Conservation (phyloP, 2,113 vertebrate species). For the Glaucidium brasilianum region DNA sequence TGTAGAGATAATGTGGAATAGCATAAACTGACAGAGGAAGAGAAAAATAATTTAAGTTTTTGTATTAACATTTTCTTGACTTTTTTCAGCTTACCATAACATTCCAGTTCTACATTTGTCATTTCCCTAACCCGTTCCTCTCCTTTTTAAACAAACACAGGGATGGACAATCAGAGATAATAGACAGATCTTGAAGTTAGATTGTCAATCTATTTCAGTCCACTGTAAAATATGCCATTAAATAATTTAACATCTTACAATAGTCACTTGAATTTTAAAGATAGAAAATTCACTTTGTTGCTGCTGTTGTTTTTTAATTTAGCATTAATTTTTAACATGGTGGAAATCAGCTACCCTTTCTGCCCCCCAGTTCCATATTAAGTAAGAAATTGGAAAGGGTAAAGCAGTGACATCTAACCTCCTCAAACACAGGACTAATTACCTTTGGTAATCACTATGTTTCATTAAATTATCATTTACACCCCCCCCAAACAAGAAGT, state of each 20-base stretch:
- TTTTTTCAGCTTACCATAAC: not conserved
- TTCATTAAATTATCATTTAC: not conserved
- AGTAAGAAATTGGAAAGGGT: not conserved
- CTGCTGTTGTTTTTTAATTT: not conserved
- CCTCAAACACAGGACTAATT: not conserved
- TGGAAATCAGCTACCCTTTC: not conserved
- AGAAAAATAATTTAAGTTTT: not conserved
- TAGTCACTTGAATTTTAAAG: not conserved
- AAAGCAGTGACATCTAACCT: not conserved
- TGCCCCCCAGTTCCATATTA: not conserved
- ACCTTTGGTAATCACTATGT: not conserved
- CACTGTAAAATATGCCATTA: not conserved
- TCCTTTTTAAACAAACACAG: not conserved
- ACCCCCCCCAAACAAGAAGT: not conserved
- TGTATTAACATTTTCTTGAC: not conserved
- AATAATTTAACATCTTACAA: not conserved
- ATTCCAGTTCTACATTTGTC: not conserved
- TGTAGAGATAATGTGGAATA: not conserved
- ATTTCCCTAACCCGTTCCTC: not conserved
- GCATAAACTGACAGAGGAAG: not conserved
- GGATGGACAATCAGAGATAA: not conserved
- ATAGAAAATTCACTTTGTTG: not conserved
- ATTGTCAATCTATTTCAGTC: conserved; percentile 1
- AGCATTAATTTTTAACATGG: not conserved
- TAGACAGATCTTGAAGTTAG: not conserved